Evolutionary conservation across 1,140 invertebrate species (phyloP).

Genomic region (Gryllus bimaculatus): DNA sequence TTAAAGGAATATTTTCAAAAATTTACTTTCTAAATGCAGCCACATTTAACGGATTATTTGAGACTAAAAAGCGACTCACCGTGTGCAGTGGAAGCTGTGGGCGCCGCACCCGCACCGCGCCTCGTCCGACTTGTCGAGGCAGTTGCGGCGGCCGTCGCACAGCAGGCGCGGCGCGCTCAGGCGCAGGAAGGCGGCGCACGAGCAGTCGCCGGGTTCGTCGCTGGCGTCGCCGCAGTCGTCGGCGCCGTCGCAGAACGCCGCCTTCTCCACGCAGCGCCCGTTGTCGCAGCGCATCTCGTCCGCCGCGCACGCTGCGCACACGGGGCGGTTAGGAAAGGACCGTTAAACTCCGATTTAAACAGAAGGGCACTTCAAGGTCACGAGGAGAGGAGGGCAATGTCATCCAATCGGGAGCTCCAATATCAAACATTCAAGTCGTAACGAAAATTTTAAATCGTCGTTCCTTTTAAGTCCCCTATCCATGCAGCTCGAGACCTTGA

Average conservation of each 20-base stretch:
- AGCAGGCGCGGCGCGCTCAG: conserved; percentile 51
- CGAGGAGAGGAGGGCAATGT: too few species aligned
- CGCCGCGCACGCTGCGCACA: conserved; percentile 40
- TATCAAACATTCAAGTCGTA: too few species aligned
- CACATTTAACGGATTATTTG: too few species aligned
- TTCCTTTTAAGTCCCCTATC: too few species aligned
- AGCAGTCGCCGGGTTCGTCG: conserved; percentile 57
- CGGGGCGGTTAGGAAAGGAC: too few species aligned
- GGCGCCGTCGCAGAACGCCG: conserved; percentile 51
- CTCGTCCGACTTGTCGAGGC: conserved; percentile 71
- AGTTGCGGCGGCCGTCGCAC: conserved; percentile 71
- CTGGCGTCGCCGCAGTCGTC: conserved; percentile 58
- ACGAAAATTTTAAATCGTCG: too few species aligned
- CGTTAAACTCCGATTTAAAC: too few species aligned
- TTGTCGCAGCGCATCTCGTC: conserved; percentile 54
- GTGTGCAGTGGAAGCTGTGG: conserved; percentile 39
- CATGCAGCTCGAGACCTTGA: too few species aligned
- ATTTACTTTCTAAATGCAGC: too few species aligned
- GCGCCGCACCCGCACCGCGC: conserved; percentile 52
- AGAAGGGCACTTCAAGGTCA: too few species aligned
- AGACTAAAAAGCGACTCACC: conserved; percentile 28
- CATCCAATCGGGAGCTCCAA: too few species aligned
- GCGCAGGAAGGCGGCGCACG: conserved; percentile 54
- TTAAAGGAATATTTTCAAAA: too few species aligned
- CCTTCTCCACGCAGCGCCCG: conserved; percentile 56